Base-by-base conservation (phyloP, 2,797 vertebrate genomes). In the Glyptemys insculpta region DNA sequence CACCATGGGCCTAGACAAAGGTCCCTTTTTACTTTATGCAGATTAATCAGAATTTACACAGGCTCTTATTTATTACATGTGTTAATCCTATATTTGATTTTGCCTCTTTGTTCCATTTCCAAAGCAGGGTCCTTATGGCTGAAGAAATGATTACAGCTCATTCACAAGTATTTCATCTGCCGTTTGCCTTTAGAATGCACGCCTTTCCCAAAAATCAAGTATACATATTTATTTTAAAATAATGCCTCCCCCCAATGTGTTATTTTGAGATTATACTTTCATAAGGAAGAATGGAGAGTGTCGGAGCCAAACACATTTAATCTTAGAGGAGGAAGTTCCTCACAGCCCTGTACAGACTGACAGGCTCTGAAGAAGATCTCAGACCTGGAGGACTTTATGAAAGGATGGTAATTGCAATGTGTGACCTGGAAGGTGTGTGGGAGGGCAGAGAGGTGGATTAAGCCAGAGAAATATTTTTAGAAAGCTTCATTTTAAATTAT, bases 211-310 rank as follows among this genome's bases (percentile, higher is more conserved):
- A 91, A 86, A 85, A 94, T 79, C 5, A 79, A 79, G 6, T 50
- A 83, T 86, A 88, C 54, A 6, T 83, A 52, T 10, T 83, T 92
- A 68, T 68, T 72, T 23, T 41, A 12, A 41, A 72, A 41, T 12
- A 72, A 34, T 16, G 14, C 14, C 59, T 72, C 31, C 3, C 31
- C 9, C 68, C 68, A 18, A 37, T 94, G 16, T 16, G 37, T 34
- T 21, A 12, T 49, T 62, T 62, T 79, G 90, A 8, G 14, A 37
- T 81, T 56, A 37, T 12, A 50, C 27, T 37, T 9, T 16, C 41
- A 16, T 37, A 88, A 92, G 83, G 11, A 81, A 83, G 82, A 95
- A 85, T 57, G 37, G 91, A 47, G 89, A 88, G 49, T 11, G 79
- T 15, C 11, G 23, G 19, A 72, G 68, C 37, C 29, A 80, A 54